Base-by-base conservation (phyloP, 2,113 vertebrate species). In the Nesoenas mayeri region DNA sequence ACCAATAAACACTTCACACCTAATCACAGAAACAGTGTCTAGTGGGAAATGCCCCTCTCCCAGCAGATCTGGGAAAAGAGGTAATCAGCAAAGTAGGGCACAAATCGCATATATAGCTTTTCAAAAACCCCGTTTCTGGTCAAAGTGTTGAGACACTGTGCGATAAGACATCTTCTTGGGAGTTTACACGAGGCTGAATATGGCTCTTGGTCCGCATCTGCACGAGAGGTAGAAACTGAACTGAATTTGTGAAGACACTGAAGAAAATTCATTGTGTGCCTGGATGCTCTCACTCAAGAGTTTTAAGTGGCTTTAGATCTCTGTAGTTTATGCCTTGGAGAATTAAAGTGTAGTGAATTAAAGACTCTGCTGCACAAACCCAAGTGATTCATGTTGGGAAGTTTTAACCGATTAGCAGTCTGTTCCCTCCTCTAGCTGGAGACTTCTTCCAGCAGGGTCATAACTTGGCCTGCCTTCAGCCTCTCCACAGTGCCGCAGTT, bases 301-400 rank as follows among this genome's bases (percentile, higher is more conserved):
- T 73, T 95, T 95, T 82, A 96, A 97, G 95, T 85, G 94, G 87
- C 93, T 94, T 78, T 96, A 95, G 78, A 91, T 95, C 94, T 89
- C 66, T 50, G 73, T 89, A 70, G 84, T 95, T 95, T 95, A 94
- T 91, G 73, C 91, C 94, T 82, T 0, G 0, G 84, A 91, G 94
- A 92, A 87, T 89, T 95, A 95, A 95, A 94, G 94, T 94, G 95
- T 40, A 77, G 91, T 95, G 94, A 95, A 89, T 95, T 95, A 93
- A 96, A 84, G 91, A 94, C 93, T 82, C 74, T 85, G 70, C 66
- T 92, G 74, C 93, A 89, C 91, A 89, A 95, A 77, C 84, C 57
- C 61, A 57, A 32, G 84, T 96, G 93, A 96, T 95, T 96, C 73
- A 94, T 94, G 78, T 26, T 50, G 93, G 70, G 53, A 91, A 92